Percentiles rank a stretch among this genome's conserved stretches.
phyloP scores from a whole-genome alignment of 1,140 invertebrate species.

The Zaprionus inermis region DNA sequence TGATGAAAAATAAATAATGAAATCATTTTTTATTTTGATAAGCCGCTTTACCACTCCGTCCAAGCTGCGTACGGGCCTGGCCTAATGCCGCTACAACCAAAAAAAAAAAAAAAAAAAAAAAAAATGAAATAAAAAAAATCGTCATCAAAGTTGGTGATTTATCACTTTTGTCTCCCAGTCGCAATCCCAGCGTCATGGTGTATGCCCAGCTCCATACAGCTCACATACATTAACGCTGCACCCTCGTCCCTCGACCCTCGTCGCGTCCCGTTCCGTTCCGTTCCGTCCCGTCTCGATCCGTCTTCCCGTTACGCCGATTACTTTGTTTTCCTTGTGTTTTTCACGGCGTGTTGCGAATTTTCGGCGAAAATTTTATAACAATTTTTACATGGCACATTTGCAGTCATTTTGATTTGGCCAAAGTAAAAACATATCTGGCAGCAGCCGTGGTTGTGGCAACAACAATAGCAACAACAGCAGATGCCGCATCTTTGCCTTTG shows the following conservation, averaged over 20 bases:
- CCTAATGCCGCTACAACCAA: slow-evolving; percentile 41
- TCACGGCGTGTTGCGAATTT: slow-evolving; percentile 56
- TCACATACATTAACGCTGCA: slow-evolving; percentile 19
- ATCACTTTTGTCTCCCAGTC: slow-evolving; percentile 56
- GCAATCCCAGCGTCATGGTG: slow-evolving; percentile 10
- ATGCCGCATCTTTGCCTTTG: slow-evolving; percentile 61
- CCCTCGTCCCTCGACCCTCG: neutral
- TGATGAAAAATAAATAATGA: slow-evolving; percentile 81
- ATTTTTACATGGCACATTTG: slow-evolving; percentile 77
- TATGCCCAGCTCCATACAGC: neutral
- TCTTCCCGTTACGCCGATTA: neutral
- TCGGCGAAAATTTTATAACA: slow-evolving; percentile 72
- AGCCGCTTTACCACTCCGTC: slow-evolving; percentile 68
- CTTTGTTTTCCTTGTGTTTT: slow-evolving; percentile 32
- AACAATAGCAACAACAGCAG: slow-evolving; percentile 38
- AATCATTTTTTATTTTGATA: slow-evolving; percentile 83
- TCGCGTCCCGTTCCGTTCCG: neutral
- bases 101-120: slow-evolving; percentile 14
- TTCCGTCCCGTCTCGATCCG: no score
- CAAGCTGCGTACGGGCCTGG: slow-evolving; percentile 3
- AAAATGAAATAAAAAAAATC: slow-evolving; percentile 54
- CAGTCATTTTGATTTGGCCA: slow-evolving; percentile 77
- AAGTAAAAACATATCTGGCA: slow-evolving; percentile 29
- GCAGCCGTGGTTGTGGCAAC: no score
- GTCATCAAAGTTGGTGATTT: slow-evolving; percentile 79